These are phyloP conservation scores for Synanceia verrucosa DNA, from an alignment of 2,797 vertebrate genomes.

Conservation along the genomic window DNA sequence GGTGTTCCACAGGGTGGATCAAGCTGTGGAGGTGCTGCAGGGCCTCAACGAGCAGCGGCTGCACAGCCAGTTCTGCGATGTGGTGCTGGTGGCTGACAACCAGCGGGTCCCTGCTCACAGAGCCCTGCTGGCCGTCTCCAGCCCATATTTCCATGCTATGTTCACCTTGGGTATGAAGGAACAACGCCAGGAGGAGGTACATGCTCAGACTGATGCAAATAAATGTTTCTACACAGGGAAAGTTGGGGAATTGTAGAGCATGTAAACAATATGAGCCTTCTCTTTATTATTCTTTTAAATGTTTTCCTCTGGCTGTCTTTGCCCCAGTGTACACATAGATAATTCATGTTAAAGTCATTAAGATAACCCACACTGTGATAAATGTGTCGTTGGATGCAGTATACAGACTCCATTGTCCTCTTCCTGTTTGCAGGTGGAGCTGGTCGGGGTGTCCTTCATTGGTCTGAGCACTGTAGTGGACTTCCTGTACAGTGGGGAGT, in stretches of 20 bases:
- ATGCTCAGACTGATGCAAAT: neutral
- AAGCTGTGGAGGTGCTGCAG: constrained; percentile 84
- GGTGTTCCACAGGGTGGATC: constrained; percentile 88
- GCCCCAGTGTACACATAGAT: neutral
- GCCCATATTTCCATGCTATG: constrained; percentile 96
- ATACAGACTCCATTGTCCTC: neutral
- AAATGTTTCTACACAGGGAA: neutral
- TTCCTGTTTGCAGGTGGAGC: constrained; percentile 80
- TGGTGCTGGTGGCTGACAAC: constrained; percentile 89
- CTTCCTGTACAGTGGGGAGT: constrained; percentile 91
- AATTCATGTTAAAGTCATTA: neutral
- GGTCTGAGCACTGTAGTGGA: constrained; percentile 93
- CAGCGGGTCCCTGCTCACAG: constrained; percentile 89
- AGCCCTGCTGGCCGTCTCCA: constrained; percentile 91
- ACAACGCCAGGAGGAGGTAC: constrained; percentile 88
- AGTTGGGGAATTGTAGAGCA: neutral
- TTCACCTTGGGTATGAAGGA: constrained; percentile 97
- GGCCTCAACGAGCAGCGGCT: constrained; percentile 91
- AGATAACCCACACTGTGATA: neutral
- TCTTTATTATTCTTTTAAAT: neutral
- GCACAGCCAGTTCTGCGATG: constrained; percentile 89
- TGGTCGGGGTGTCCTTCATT: constrained; percentile 88
- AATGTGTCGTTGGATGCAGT: neutral
- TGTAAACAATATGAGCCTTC: neutral
- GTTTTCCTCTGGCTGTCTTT: neutral